phyloP scores from a whole-genome alignment of 1,140 invertebrate species.

The Laodelphax striatellus region DNA sequence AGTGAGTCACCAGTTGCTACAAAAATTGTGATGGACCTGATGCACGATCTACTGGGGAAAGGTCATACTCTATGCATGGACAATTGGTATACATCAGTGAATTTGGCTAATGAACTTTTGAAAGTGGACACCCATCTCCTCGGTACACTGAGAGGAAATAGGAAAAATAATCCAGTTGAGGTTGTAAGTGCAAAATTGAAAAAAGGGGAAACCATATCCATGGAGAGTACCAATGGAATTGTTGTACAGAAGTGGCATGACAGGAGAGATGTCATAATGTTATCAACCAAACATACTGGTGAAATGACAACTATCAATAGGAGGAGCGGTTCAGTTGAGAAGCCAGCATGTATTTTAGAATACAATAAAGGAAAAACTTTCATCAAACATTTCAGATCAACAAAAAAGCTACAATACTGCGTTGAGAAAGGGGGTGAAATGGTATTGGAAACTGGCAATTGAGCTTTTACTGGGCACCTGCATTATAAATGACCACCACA shows the following conservation, averaged over 20 bases:
- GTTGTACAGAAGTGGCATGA: conserved; percentile 29
- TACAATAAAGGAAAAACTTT: conserved; percentile 29
- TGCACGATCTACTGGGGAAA: conserved; percentile 17
- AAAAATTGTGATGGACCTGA: no score
- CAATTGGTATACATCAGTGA: conserved; percentile 31
- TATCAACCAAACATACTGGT: conserved; percentile 24
- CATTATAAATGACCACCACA: no score
- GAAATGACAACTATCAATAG: conserved; percentile 23
- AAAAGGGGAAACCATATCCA: conserved; percentile 23
- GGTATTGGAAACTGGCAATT: no score
- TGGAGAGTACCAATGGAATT: conserved; percentile 26
- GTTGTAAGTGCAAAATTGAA: conserved; percentile 26
- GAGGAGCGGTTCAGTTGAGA: conserved; percentile 20
- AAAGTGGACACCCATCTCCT: conserved; percentile 26
- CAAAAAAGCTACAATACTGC: no score
- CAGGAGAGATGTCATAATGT: conserved; percentile 26
- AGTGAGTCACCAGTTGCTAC: no score
- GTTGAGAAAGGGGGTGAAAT: no score
- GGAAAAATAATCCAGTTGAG: conserved; percentile 24
- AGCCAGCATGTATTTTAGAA: conserved; percentile 26
- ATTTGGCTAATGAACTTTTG: conserved; percentile 26
- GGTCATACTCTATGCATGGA: conserved; percentile 31
- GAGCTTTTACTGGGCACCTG: no score
- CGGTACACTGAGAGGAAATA: conserved; percentile 27
- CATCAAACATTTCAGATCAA: conserved; percentile 21